Percentiles rank a stretch among this genome's conserved stretches.
Conservation (phyloP, 2,113 vertebrate species). For the Galbula dea region DNA sequence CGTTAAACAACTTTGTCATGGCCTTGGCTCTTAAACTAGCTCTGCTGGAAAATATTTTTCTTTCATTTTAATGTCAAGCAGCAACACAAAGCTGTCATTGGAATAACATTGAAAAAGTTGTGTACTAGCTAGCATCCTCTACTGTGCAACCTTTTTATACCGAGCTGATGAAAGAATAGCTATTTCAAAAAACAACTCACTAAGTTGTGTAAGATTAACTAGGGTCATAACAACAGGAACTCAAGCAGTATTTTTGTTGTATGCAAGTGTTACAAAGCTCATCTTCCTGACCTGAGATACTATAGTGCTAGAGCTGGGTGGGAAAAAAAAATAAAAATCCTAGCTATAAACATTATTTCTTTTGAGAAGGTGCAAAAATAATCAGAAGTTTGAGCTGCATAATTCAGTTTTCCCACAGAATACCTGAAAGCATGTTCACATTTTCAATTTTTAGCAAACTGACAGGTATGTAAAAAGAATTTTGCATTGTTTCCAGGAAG, state of each 20-base stretch:
- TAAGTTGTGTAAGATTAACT: background rate
- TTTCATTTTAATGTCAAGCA: conserved; percentile 17
- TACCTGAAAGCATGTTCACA: background rate
- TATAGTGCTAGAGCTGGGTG: background rate
- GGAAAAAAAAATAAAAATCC: background rate
- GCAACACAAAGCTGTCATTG: background rate
- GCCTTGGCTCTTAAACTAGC: background rate
- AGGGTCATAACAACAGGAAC: background rate
- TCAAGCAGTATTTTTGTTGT: background rate
- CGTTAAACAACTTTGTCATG: conserved; percentile 22
- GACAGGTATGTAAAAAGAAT: conserved; percentile 30
- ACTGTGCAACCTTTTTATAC: background rate
- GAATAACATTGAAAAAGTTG: background rate
- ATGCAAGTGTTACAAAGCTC: background rate
- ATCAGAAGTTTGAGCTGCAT: background rate
- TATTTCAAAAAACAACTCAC: background rate
- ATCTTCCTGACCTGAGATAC: background rate
- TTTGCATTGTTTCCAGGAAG: background rate
- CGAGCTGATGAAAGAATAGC: background rate
- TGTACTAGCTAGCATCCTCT: background rate
- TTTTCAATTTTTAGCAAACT: conserved; percentile 30
- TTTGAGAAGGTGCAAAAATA: background rate
- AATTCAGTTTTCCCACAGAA: conserved; percentile 42
- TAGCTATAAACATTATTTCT: background rate
- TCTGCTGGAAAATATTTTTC: conserved; percentile 46